Percentiles rank a stretch among this genome's conserved stretches.
Evolutionary conservation across 92 coral and sea anemone species (phyloP).

Genomic region (Epizoanthus illoricatus): DNA sequence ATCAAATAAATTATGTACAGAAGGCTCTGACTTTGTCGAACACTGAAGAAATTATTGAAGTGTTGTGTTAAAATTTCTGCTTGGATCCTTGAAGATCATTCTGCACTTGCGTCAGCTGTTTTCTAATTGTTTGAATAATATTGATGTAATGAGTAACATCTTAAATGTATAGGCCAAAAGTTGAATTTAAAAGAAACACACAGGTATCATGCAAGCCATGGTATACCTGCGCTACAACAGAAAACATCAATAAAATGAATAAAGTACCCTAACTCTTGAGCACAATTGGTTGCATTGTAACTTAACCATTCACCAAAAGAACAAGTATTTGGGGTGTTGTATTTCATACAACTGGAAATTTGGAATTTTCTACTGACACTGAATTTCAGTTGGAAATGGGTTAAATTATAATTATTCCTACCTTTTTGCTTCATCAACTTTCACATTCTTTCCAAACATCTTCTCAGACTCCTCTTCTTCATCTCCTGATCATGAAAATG

Average conservation of each 20-base stretch:
- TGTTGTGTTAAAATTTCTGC: too few relatives aligned
- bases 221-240: not conserved
- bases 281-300: not conserved
- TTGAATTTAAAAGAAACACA: too few relatives aligned
- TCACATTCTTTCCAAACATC: constrained; percentile 55
- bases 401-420: constrained; percentile 16
- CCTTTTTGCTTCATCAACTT: constrained; percentile 69
- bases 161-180: too few relatives aligned
- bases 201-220: not conserved
- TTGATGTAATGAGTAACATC: too few relatives aligned
- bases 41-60: too few relatives aligned
- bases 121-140: too few relatives aligned
- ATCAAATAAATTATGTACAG: too few relatives aligned
- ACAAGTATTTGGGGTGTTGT: not conserved
- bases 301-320: not conserved
- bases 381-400: not conserved
- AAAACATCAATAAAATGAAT: not conserved
- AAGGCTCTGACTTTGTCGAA: too few relatives aligned
- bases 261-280: not conserved
- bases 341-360: too few relatives aligned
- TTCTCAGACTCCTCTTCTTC: constrained; percentile 57
- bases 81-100: too few relatives aligned
- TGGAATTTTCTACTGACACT: not conserved
- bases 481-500: constrained; percentile 40
- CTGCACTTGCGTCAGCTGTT: too few relatives aligned